Evolutionary conservation across 1,140 invertebrate genomes (phyloP).

Genomic region (Caerostris darwini): DNA sequence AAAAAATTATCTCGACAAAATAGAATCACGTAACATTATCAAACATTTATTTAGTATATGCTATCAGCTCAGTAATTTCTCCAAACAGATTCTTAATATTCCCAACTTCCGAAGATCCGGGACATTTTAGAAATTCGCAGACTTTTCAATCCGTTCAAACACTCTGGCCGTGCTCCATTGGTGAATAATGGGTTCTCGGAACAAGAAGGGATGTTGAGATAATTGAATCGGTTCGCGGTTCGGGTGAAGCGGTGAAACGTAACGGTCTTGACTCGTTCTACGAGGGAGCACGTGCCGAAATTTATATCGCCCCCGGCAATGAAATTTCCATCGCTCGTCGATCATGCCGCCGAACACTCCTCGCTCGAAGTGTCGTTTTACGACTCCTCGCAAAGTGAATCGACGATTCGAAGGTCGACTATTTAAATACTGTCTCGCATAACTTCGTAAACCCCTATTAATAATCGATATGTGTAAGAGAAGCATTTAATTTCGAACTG

Average conservation of each 20-base stretch:
- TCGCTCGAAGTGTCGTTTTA: not conserved
- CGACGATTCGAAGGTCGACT: not conserved
- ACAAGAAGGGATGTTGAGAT: conserved; percentile 14
- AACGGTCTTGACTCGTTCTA: conserved; percentile 23
- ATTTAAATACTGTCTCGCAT: not conserved
- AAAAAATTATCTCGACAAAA: no score
- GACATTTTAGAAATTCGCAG: not conserved
- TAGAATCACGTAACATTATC: no score
- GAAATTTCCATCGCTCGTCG: not conserved
- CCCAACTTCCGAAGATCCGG: no score
- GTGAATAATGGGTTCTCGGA: not conserved
- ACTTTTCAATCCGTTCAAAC: no score
- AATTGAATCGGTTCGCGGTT: conserved; percentile 32
- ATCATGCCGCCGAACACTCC: conserved; percentile 11
- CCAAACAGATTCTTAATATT: no score
- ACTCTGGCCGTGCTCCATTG: not conserved
- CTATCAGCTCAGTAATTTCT: no score
- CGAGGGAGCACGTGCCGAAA: conserved; percentile 3
- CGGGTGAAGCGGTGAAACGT: not conserved
- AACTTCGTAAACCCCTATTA: not conserved
- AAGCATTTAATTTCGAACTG: not conserved
- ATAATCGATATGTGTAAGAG: not conserved
- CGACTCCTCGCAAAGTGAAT: not conserved
- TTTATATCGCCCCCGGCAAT: not conserved
- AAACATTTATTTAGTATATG: no score